Percentiles rank a stretch among this genome's conserved stretches.
These are phyloP conservation scores for Cirrhinus molitorella DNA, from an alignment of 2,797 vertebrate species.

Conservation along the genomic window DNA sequence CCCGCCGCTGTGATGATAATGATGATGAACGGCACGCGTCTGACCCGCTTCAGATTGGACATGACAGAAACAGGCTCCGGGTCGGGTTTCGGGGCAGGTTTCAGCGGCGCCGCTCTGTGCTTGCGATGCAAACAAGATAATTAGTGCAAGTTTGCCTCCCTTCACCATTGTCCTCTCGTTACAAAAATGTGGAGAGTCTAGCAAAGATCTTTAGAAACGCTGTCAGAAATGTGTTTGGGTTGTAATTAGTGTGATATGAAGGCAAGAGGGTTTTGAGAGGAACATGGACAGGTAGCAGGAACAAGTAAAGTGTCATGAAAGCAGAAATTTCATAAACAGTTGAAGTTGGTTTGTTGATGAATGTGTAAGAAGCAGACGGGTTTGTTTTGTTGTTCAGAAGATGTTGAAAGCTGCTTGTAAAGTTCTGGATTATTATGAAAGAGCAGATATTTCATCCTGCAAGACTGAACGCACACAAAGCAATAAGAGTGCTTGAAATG, in stretches of 20 bases:
- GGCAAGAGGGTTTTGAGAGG: background rate
- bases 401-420: background rate
- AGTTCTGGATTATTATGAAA: background rate
- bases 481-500: background rate
- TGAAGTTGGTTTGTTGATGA: background rate
- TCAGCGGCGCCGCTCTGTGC: background rate
- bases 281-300: background rate
- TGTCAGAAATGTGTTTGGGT: background rate
- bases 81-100: slow-evolving; percentile 3
- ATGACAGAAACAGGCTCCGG: slow-evolving; percentile 22
- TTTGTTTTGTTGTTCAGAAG: background rate
- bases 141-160: background rate
- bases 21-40: background rate
- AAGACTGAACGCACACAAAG: background rate
- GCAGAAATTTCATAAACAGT: background rate
- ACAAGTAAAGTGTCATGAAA: background rate
- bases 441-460: background rate
- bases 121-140: slow-evolving; percentile 1
- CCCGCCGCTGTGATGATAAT: slow-evolving; percentile 1
- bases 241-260: slow-evolving; percentile 8
- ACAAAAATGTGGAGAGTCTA: background rate
- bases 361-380: background rate
- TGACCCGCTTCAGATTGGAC: slow-evolving; percentile 14
- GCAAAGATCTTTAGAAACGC: background rate
- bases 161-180: background rate